These are phyloP conservation scores for Gila orcuttii DNA, from an alignment of 2,113 vertebrate genomes.

Conservation along the genomic window DNA sequence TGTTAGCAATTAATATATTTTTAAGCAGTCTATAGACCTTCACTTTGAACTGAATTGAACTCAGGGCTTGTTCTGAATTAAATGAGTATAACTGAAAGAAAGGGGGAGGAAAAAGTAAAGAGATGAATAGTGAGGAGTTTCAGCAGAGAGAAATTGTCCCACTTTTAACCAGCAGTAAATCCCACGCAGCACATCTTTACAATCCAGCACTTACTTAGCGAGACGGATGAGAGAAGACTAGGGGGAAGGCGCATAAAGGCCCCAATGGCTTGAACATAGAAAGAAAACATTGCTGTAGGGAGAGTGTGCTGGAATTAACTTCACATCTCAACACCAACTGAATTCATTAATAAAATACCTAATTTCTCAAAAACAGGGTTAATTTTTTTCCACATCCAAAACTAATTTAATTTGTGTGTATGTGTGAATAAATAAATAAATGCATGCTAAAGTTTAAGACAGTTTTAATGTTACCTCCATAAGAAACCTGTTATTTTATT, in stretches of 20 bases:
- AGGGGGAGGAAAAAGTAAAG: neutral
- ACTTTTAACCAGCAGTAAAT: slow-evolving; percentile 41
- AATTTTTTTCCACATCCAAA: neutral
- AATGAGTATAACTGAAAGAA: slow-evolving; percentile 13
- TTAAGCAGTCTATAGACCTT: neutral
- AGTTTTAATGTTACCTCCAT: neutral
- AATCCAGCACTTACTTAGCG: slow-evolving; percentile 18
- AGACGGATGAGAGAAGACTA: slow-evolving; percentile 16
- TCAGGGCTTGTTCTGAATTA: neutral
- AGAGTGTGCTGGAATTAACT: neutral
- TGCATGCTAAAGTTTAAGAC: neutral
- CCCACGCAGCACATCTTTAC: slow-evolving; percentile 21
- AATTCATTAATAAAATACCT: neutral
- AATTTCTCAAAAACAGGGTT: slow-evolving; percentile 5
- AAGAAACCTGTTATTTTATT: slow-evolving; percentile 4
- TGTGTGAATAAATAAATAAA: neutral
- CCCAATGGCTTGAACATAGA: neutral
- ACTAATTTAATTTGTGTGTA: neutral
- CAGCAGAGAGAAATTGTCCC: slow-evolving; percentile 46
- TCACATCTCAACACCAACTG: slow-evolving; percentile 10
- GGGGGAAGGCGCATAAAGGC: slow-evolving; percentile 18
- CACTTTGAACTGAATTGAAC: neutral
- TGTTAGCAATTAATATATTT: neutral
- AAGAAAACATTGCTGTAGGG: slow-evolving; percentile 3
- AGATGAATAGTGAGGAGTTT: slow-evolving; percentile 29